Evolutionary conservation across 2,888 invertebrate genomes (phyloP).

Genomic region (Villa cingulata): DNA sequence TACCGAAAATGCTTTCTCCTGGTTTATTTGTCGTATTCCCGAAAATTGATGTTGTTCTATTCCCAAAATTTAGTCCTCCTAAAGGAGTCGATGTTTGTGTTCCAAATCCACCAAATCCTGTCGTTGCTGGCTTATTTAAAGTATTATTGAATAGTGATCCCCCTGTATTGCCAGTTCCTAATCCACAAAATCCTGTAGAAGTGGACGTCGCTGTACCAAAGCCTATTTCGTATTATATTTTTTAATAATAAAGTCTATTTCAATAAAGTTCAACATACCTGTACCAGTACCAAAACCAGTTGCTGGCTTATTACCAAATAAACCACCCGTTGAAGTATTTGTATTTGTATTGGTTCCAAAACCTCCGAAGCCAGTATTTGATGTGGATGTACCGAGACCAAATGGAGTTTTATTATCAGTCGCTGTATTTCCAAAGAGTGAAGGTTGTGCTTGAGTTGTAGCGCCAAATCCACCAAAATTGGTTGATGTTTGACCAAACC

Average conservation of each 20-base stretch:
- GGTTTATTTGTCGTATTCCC: slow-evolving; percentile 31
- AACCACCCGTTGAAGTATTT: slow-evolving; percentile 35
- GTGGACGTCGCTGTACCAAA: slow-evolving; percentile 21
- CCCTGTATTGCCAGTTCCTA: slow-evolving; percentile 27
- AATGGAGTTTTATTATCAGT: slow-evolving; percentile 33
- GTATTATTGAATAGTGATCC: slow-evolving; percentile 29
- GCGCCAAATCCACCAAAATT: slow-evolving; percentile 36
- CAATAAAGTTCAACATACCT: background rate
- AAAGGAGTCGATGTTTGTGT: slow-evolving; percentile 26
- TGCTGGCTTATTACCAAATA: slow-evolving; percentile 17
- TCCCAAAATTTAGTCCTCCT: slow-evolving; percentile 14
- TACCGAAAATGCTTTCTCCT: slow-evolving; percentile 39
- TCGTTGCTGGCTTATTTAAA: slow-evolving; percentile 36
- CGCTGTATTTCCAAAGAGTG: slow-evolving; percentile 27
- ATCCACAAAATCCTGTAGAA: slow-evolving; percentile 35
- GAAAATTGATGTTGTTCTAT: slow-evolving; percentile 32
- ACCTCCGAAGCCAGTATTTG: slow-evolving; percentile 32
- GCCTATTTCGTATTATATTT: background rate
- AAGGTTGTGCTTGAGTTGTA: slow-evolving; percentile 21
- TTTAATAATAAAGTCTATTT: background rate
- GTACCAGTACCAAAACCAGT: slow-evolving; percentile 21
- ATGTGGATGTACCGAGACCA: slow-evolving; percentile 23
- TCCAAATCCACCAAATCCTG: slow-evolving; percentile 44
- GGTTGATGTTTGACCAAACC: slow-evolving; percentile 27
- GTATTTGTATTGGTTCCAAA: slow-evolving; percentile 28